These are phyloP conservation scores for Tetranychus piercei DNA, from an alignment of 2,888 invertebrate genomes.

Conservation along the genomic window DNA sequence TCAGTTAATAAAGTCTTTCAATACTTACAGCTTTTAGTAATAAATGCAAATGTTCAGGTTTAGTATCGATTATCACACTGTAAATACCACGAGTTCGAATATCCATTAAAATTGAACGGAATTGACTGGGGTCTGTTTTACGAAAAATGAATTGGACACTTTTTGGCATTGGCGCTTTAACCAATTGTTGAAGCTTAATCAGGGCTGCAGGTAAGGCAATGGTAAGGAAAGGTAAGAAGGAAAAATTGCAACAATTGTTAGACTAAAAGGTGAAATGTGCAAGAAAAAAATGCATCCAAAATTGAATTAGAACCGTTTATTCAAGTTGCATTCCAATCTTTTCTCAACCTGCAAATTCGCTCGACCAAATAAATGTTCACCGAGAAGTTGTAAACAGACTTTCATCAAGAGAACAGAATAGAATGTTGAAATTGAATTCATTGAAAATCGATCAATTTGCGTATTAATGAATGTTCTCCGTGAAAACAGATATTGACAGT, in stretches of 20 bases:
- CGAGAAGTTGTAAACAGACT: too few relatives aligned
- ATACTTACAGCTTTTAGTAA: slow-evolving; percentile 67
- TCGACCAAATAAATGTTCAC: too few relatives aligned
- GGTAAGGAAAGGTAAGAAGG: neutral
- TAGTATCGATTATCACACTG: slow-evolving; percentile 70
- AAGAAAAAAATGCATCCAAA: neutral
- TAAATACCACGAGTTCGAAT: slow-evolving; percentile 67
- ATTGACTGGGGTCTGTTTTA: slow-evolving; percentile 45
- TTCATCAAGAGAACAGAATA: too few relatives aligned
- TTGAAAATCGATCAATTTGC: too few relatives aligned
- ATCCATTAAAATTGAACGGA: slow-evolving; percentile 54
- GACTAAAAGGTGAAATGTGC: neutral
- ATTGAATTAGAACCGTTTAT: neutral
- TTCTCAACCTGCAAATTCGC: too few relatives aligned
- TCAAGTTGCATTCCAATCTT: neutral
- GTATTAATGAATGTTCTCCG: too few relatives aligned
- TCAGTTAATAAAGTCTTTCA: neutral
- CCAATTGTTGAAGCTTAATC: slow-evolving; percentile 63
- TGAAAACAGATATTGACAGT: too few relatives aligned
- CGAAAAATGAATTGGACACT: slow-evolving; percentile 46
- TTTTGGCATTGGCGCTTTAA: slow-evolving; percentile 42
- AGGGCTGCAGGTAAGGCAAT: slow-evolving; percentile 41
- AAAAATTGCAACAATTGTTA: neutral
- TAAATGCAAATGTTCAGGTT: slow-evolving; percentile 50
- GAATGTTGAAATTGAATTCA: too few relatives aligned